A percentile compares a stretch with the other conserved stretches of the same genome.
Conservation (phyloP, 2,113 vertebrate genomes). For the Excalfactoria chinensis region DNA sequence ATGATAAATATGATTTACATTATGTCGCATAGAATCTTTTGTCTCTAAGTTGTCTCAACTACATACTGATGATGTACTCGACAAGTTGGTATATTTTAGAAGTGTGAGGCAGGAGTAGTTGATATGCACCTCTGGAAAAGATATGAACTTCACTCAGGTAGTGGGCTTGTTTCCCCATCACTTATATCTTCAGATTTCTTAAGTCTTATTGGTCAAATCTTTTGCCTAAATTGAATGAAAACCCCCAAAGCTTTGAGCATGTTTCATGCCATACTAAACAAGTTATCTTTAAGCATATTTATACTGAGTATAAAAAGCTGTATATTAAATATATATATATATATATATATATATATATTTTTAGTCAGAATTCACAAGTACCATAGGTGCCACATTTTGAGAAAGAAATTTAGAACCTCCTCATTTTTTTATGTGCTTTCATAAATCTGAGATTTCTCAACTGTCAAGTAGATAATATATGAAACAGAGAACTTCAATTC, state of each 20-base stretch:
- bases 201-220: neutral
- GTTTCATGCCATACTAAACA: neutral
- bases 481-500: neutral
- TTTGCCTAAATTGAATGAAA: neutral
- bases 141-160: neutral
- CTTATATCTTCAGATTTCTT: neutral
- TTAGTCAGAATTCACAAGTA: neutral
- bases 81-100: neutral
- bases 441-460: neutral
- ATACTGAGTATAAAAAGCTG: neutral
- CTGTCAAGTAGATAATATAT: neutral
- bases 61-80: neutral
- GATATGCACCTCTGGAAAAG: neutral
- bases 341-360: too few relatives aligned
- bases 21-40: neutral
- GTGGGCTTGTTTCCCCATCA: neutral
- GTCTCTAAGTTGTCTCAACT: neutral
- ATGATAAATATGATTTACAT: neutral
- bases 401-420: neutral
- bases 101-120: neutral
- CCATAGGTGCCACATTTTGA: neutral
- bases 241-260: neutral
- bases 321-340: neutral
- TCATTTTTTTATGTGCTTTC: neutral
- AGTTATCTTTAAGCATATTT: neutral